Evolutionary conservation across 2,113 vertebrate species (phyloP).

Genomic region (Bambusicola thoracicus): DNA sequence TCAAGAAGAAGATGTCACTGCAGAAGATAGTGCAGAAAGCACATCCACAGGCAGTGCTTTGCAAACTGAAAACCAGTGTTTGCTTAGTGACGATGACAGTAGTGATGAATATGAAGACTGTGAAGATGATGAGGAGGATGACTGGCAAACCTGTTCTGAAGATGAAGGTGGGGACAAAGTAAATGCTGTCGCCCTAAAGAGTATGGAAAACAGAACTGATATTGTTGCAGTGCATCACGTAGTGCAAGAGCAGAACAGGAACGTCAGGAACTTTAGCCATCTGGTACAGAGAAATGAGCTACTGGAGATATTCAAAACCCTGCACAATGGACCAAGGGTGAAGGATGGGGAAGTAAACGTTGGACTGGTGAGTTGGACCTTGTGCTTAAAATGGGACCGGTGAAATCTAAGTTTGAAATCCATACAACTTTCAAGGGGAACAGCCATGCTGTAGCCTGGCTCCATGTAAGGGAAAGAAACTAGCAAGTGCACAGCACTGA

Average conservation of each 20-base stretch:
- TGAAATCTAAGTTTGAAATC: not conserved
- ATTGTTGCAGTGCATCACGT: not conserved
- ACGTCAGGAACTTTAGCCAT: slow-evolving; percentile 82
- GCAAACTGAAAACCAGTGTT: not conserved
- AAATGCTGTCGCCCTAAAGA: not conserved
- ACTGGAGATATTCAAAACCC: slow-evolving; percentile 83
- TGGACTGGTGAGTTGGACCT: slow-evolving; percentile 87
- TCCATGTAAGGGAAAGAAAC: not conserved
- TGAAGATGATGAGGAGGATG: slow-evolving; percentile 79
- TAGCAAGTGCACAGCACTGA: not conserved
- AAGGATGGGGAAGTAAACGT: slow-evolving; percentile 90
- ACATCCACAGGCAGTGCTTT: not conserved
- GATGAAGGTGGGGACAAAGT: slow-evolving; percentile 56
- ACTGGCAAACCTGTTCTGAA: slow-evolving; percentile 92
- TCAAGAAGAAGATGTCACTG: not conserved
- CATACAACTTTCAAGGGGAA: not conserved
- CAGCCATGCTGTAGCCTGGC: not conserved
- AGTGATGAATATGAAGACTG: slow-evolving; percentile 81
- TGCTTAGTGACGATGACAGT: slow-evolving; percentile 46
- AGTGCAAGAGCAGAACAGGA: not conserved
- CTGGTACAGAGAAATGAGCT: slow-evolving; percentile 89
- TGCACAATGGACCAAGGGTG: slow-evolving; percentile 80
- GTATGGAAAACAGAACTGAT: not conserved
- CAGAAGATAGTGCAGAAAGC: not conserved
- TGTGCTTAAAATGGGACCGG: not conserved